These are phyloP conservation scores for Meriones unguiculatus DNA, from an alignment of 2,113 vertebrate species.

Conservation along the genomic window DNA sequence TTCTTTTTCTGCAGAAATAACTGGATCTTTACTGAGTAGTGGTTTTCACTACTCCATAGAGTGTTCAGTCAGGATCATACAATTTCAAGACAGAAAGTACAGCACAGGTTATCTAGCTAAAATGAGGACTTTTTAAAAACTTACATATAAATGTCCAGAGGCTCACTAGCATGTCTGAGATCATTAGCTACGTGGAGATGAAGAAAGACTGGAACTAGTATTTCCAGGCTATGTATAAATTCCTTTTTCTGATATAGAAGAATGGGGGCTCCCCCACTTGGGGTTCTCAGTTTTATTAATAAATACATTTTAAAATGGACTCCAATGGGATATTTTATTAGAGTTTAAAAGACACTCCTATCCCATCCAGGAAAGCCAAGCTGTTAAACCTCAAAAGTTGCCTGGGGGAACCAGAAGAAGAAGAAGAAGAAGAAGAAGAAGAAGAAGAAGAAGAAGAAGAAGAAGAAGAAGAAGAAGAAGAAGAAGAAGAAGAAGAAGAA, in stretches of 20 bases:
- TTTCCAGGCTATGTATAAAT: background rate
- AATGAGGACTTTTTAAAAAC: background rate
- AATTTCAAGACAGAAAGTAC: conserved; percentile 27
- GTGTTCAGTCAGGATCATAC: background rate
- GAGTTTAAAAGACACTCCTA: too few relatives aligned
- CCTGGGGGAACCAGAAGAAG: background rate
- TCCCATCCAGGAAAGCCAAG: background rate
- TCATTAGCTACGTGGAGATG: background rate
- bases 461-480: too few relatives aligned
- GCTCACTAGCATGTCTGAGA: background rate
- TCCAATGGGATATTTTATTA: background rate
- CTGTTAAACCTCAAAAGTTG: background rate
- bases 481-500: too few relatives aligned
- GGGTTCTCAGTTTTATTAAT: background rate
- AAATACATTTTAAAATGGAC: background rate
- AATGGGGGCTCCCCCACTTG: background rate
- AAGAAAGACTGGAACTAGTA: background rate
- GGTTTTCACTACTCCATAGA: conserved; percentile 23
- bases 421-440: too few relatives aligned
- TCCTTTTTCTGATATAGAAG: background rate
- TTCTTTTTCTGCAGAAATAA: background rate
- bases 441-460: too few relatives aligned
- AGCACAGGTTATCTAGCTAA: background rate
- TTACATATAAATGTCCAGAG: background rate
- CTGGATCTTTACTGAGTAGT: background rate